phyloP scores from a whole-genome alignment of 2,113 vertebrate genomes.

The Chrysochloris asiatica region DNA sequence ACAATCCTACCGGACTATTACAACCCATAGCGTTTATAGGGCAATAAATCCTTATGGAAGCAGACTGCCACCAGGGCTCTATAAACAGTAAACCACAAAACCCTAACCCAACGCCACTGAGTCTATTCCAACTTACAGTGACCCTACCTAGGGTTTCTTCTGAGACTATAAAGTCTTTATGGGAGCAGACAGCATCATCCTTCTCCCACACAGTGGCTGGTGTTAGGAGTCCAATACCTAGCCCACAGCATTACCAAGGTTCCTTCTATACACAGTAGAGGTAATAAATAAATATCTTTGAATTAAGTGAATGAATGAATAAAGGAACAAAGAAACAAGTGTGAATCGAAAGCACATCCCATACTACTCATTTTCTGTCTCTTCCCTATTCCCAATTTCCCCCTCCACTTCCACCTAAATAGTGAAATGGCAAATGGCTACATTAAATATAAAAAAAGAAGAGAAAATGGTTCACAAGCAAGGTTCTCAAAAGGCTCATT shows the following conservation, averaged over 20 bases:
- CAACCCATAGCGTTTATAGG: too few species aligned
- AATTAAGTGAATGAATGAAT: neutral
- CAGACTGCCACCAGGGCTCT: too few species aligned
- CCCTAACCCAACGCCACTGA: too few species aligned
- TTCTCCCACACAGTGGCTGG: too few species aligned
- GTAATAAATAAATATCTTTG: neutral
- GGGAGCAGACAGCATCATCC: too few species aligned
- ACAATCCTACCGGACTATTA: neutral
- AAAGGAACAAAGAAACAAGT: neutral
- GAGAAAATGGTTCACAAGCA: conserved; percentile 13
- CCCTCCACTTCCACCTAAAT: neutral
- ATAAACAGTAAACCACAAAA: too few species aligned
- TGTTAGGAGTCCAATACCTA: too few species aligned
- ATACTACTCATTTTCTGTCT: too few species aligned
- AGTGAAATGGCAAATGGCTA: neutral
- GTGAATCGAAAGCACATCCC: neutral
- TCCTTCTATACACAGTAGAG: neutral
- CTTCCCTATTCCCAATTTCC: neutral
- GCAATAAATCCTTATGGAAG: neutral
- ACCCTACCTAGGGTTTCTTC: too few species aligned
- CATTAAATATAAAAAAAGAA: conserved; percentile 23
- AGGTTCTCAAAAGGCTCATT: neutral
- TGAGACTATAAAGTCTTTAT: too few species aligned
- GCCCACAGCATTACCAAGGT: too few species aligned
- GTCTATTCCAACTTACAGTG: too few species aligned